Evolutionary conservation across 2,797 vertebrate species (phyloP).

Genomic region (Anomalospiza imberbis): DNA sequence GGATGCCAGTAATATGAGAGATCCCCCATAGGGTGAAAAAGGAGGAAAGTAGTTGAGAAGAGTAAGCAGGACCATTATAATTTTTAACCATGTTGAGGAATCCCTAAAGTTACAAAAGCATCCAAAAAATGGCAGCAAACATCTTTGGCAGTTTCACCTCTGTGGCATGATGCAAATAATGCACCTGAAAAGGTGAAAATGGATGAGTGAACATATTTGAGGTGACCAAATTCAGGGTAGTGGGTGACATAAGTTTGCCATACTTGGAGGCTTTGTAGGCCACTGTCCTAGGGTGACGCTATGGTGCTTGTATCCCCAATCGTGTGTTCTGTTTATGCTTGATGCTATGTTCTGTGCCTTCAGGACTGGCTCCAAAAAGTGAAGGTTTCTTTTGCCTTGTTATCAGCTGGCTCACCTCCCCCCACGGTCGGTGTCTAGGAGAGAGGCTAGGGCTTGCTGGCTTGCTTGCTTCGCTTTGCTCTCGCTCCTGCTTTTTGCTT

Average conservation of each 20-base stretch:
- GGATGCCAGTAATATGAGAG: not conserved
- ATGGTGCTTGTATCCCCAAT: no score
- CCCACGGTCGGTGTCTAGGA: no score
- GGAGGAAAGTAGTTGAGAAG: not conserved
- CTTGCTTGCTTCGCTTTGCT: no score
- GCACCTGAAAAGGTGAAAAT: not conserved
- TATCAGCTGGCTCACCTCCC: no score
- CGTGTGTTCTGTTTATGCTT: no score
- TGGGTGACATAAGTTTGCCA: not conserved
- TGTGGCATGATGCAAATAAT: not conserved
- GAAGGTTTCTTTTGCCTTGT: no score
- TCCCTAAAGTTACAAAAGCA: not conserved
- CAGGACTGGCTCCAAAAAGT: no score
- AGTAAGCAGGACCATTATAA: not conserved
- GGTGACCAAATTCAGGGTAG: not conserved
- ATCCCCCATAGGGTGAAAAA: not conserved
- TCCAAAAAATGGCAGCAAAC: not conserved
- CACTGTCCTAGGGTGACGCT: no score
- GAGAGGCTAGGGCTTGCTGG: no score
- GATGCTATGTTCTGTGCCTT: no score
- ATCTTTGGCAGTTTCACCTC: not conserved
- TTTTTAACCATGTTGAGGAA: not conserved
- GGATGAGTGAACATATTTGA: not conserved
- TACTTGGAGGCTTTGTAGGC: not conserved
- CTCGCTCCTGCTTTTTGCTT: no score